Percentiles rank a stretch among this genome's conserved stretches.
Conservation (phyloP, 2,888 invertebrate genomes). For the Ypsolopha scabrella region DNA sequence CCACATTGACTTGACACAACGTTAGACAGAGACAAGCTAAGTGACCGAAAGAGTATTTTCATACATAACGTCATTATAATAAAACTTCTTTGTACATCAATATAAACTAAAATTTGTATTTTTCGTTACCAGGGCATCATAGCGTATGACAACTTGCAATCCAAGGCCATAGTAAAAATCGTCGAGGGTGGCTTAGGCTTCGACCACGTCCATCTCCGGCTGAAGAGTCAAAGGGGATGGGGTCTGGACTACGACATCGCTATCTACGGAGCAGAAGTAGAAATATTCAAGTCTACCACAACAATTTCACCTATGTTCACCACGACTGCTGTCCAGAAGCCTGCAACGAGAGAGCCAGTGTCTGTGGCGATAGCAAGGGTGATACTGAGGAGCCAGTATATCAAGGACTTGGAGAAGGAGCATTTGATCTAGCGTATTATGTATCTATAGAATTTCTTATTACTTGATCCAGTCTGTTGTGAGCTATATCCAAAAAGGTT, state of each 20-base stretch:
- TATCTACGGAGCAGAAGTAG: constrained; percentile 16
- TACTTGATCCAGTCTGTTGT: no score
- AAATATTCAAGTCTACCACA: neutral
- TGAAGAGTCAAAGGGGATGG: constrained; percentile 27
- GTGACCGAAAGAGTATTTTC: no score
- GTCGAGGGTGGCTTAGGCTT: constrained; percentile 29
- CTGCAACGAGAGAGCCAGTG: neutral
- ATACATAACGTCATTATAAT: no score
- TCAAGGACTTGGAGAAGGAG: neutral
- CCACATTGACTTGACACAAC: no score
- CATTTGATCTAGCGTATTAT: no score
- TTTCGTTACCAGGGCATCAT: constrained; percentile 24
- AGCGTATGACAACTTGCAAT: constrained; percentile 25
- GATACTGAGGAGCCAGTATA: neutral
- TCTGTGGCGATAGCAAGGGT: neutral
- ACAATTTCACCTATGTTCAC: neutral
- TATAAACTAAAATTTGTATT: neutral
- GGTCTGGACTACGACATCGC: constrained; percentile 30
- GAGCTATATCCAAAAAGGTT: no score
- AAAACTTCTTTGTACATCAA: no score
- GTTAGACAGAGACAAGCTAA: no score
- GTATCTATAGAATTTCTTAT: no score
- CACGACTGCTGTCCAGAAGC: neutral
- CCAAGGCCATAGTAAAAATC: constrained; percentile 22
- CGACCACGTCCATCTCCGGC: constrained; percentile 24